Percentiles rank a stretch among this genome's conserved stretches.
Conservation (phyloP, 2,888 invertebrate species). For the Dastarcus helophoroides region DNA sequence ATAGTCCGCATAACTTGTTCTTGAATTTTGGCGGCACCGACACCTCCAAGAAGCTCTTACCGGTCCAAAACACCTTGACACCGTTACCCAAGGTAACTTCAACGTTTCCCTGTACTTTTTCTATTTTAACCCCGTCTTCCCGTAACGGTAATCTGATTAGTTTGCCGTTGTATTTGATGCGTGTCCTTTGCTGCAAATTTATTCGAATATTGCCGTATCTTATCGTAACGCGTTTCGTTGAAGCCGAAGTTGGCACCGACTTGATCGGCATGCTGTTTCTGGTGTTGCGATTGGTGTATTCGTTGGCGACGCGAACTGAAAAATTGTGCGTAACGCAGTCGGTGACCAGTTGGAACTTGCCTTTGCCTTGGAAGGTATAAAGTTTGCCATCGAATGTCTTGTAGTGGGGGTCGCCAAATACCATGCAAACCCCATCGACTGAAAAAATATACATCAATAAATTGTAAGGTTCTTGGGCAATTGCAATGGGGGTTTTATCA, state of each 20-base stretch:
- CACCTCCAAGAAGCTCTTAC: slow-evolving; percentile 81
- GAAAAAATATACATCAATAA: slow-evolving; percentile 21
- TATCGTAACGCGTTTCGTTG: slow-evolving; percentile 80
- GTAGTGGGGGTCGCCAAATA: slow-evolving; percentile 92
- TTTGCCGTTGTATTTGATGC: slow-evolving; percentile 77
- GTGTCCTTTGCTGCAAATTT: slow-evolving; percentile 74
- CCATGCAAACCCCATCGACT: slow-evolving; percentile 83
- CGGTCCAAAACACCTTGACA: slow-evolving; percentile 83
- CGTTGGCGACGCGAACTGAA: slow-evolving; percentile 81
- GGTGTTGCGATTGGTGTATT: slow-evolving; percentile 55
- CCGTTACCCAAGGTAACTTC: slow-evolving; percentile 60
- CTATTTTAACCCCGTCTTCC: slow-evolving; percentile 47
- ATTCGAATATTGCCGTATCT: slow-evolving; percentile 65
- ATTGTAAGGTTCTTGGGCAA: background rate
- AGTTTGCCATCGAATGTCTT: slow-evolving; percentile 90
- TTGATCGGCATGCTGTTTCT: slow-evolving; percentile 49
- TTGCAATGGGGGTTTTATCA: slow-evolving; percentile 3
- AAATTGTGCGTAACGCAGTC: slow-evolving; percentile 75
- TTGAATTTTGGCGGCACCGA: slow-evolving; percentile 66
- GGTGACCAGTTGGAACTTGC: slow-evolving; percentile 79
- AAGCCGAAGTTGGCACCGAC: slow-evolving; percentile 69
- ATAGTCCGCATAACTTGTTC: slow-evolving; percentile 75
- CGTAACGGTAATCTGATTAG: slow-evolving; percentile 60
- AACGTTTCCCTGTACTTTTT: slow-evolving; percentile 55
- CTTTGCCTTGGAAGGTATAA: slow-evolving; percentile 87